Evolutionary conservation across 1,140 invertebrate genomes (phyloP).

Genomic region (Melipona quadrifasciata): DNA sequence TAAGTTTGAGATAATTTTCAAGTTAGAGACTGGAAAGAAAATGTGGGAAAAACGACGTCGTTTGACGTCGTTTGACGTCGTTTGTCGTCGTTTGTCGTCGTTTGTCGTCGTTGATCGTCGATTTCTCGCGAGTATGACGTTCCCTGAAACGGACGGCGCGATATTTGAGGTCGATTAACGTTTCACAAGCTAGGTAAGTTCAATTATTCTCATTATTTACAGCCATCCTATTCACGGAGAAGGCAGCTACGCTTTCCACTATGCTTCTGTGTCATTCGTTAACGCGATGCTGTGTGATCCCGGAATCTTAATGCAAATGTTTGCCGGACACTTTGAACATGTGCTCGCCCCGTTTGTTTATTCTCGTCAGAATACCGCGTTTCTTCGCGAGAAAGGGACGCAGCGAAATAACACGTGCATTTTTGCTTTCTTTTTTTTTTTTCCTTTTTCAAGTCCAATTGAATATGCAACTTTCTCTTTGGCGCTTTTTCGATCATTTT

Average conservation of each 20-base stretch:
- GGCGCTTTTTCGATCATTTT: background rate
- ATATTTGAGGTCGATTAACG: conserved; percentile 1
- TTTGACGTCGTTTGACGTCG: too few species aligned
- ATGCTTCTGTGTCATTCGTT: conserved; percentile 5
- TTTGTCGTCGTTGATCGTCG: background rate
- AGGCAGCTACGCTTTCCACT: background rate
- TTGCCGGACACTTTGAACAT: conserved; percentile 19
- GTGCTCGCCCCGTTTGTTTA: conserved; percentile 20
- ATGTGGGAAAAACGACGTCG: too few species aligned
- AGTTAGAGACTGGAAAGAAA: too few species aligned
- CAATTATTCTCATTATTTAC: conserved; percentile 31
- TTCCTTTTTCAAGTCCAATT: background rate
- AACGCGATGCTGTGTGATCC: conserved; percentile 5
- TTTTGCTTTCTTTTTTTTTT: background rate
- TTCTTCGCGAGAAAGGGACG: background rate
- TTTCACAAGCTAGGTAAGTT: conserved; percentile 33
- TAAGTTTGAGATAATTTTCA: too few species aligned
- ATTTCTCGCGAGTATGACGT: background rate
- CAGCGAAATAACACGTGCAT: background rate
- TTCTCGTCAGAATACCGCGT: background rate
- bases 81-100: background rate
- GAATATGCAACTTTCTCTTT: background rate
- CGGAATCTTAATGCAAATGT: conserved; percentile 21
- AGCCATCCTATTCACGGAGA: background rate
- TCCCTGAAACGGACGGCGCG: background rate